Base-by-base conservation (phyloP, 1,140 invertebrate genomes). In the Halotydeus destructor region DNA sequence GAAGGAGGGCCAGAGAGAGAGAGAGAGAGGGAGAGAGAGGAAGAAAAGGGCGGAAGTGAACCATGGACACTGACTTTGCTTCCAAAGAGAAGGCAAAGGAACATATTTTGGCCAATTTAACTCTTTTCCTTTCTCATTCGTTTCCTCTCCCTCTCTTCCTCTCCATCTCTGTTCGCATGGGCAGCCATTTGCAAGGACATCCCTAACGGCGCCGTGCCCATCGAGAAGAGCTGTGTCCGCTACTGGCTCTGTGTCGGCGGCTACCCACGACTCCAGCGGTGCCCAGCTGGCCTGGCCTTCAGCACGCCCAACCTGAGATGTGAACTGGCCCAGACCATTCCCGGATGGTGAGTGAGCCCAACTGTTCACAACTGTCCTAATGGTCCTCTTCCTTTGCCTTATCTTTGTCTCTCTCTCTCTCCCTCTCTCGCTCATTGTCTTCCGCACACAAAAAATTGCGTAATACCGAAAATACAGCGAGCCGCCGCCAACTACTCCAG, bases 181-280 rank as follows among this genome's bases (percentile, higher is more conserved):
- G 37, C 61, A 86, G 81, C 83, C 46, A 70, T 88, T 11, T 86
- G 82, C 59, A 84, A 84, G 56, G 79, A 85, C 41, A 79, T 83
- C 50, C 67, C 80, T 22, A 80, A 82, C 55, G 77, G 76, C 43
- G 70, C 70, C 49, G 70, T 74, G 5, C 66, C 70, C 6, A 58
- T 80, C 21, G 82, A 81, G 49, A 85, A 86, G 60, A 84, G 79
- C 3, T 88, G 82, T 66, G 84, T 84, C 60, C 68, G 82, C 21
- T 88, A 85, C 61, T 88, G 83, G 82, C 76, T 84, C 51, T 88
- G 82, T 54, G 81, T 86, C 57, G 82, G 81, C 24, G 83, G 82
- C 3, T 88, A 88, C 57, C 82, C 82, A 16, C 72, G 81, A 48
- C 69, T 88, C 0, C 80, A 85, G 55, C 32, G 41, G n/a, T 38